A percentile compares a stretch with the other conserved stretches of the same genome.
Evolutionary conservation across 2,888 invertebrate genomes (phyloP).

Genomic region (Sturmia bella): DNA sequence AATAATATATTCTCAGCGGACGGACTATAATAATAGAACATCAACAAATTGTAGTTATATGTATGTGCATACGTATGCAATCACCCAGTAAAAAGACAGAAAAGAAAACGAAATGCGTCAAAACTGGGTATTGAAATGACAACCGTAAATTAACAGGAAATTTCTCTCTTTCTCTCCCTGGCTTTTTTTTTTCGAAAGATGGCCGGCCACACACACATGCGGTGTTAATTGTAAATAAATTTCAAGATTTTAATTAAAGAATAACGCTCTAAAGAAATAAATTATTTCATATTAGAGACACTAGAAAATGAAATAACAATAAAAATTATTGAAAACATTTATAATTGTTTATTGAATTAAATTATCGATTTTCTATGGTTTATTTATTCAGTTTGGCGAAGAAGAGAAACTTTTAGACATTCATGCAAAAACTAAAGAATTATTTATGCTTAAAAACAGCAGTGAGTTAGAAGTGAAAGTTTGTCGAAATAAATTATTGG

Average conservation of each 20-base stretch:
- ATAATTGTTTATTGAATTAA: constrained; percentile 64
- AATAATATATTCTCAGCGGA: constrained; percentile 44
- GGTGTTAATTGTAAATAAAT: constrained; percentile 16
- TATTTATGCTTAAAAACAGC: constrained; percentile 39
- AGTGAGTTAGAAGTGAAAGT: constrained; percentile 43
- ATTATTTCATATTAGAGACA: constrained; percentile 11
- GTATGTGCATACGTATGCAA: too few relatives aligned
- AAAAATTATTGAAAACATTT: constrained; percentile 12
- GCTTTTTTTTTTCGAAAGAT: constrained; percentile 6
- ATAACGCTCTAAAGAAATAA: constrained; percentile 25
- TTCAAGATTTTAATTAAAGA: constrained; percentile 38
- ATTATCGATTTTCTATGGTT: constrained; percentile 60
- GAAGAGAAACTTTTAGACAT: constrained; percentile 25
- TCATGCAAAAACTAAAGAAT: constrained; percentile 17
- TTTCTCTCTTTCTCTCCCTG: constrained; percentile 4
- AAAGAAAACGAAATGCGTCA: constrained; percentile 33
- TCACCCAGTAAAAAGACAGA: neutral
- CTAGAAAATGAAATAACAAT: constrained; percentile 9
- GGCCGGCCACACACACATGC: constrained; percentile 16
- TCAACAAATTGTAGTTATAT: constrained; percentile 6
- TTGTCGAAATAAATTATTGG: constrained; percentile 19
- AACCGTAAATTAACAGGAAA: constrained; percentile 46
- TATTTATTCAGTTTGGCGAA: constrained; percentile 30
- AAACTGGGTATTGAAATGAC: constrained; percentile 37
- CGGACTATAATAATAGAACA: neutral